Evolutionary conservation across 1,140 invertebrate genomes (phyloP), one percentile per base, ranked within the genome.

Genomic region (Aethina tumida): DNA sequence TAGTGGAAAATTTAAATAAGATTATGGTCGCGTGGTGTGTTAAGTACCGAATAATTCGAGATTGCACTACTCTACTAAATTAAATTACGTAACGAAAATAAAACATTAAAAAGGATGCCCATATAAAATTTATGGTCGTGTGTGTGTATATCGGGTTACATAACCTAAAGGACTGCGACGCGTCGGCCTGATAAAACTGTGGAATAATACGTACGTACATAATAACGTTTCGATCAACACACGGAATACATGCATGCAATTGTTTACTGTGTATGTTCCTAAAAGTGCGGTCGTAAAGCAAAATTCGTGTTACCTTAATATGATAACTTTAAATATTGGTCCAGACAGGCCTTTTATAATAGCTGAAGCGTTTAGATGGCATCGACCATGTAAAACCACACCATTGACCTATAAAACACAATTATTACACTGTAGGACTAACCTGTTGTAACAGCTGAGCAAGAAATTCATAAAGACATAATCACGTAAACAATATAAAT

Each of bases 361-460:
- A 1, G 90, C 88, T 1, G 92, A 95, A 9, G 91, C 91, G 62
- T 97, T 97, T 18, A 97, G 70, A 64, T 97, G 93, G 70, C 91
- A 95, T 58, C 92, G 71, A 44, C 91, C 90, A 62, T 91, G 81
- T n/a, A 98, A 65, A 7, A 95, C 86, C 28, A 84, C 77, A 8
- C 93, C 93, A 67, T 98, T 98, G 21, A 93, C 85, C 88, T 92
- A 64, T 8, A 66, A 71, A 51, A 39, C 42, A 38, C 22, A 42
- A 39, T 35, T n/a, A 34, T 4, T 5, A 43, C 20, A 29, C 3
- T 25, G 12, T 21, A 10, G 22, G 39, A 50, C 49, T 47, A 43
- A 50, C 49, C 49, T 47, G 31, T 35, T 46, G 20, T 43, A 49
- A 36, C 47, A 53, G 24, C 45, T 47, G 21, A 47, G 36, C 24